These are phyloP conservation scores for Melanotaenia maccullochi DNA, from an alignment of 2,797 vertebrate genomes.

Conservation along the genomic window DNA sequence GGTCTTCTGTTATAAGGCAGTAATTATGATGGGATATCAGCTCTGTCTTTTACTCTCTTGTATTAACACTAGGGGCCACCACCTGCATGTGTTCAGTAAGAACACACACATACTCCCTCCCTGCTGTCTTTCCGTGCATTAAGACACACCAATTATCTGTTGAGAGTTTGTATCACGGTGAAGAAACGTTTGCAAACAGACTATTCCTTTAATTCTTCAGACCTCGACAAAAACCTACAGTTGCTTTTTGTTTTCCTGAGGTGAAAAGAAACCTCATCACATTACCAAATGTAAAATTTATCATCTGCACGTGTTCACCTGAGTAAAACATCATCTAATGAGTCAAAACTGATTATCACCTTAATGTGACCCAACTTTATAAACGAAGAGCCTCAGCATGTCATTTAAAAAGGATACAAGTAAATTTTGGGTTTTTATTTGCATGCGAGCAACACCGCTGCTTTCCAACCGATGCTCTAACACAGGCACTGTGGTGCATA, in stretches of 20 bases:
- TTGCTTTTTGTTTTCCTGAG: slow-evolving; percentile 54
- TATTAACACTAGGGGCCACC: slow-evolving; percentile 48
- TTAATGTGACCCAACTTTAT: slow-evolving; percentile 27
- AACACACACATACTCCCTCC: background rate
- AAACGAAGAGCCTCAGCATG: slow-evolving; percentile 5
- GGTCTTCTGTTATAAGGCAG: slow-evolving; percentile 51
- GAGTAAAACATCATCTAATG: slow-evolving; percentile 38
- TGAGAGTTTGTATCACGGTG: background rate
- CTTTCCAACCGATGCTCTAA: slow-evolving; percentile 1
- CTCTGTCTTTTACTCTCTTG: slow-evolving; percentile 13
- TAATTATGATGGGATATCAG: slow-evolving; percentile 16
- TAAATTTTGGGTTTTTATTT: slow-evolving; percentile 1
- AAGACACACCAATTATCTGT: slow-evolving; percentile 5
- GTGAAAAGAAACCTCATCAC: slow-evolving; percentile 33
- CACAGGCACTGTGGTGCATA: slow-evolving; percentile 20
- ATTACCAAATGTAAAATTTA: slow-evolving; percentile 9
- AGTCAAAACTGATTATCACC: slow-evolving; percentile 30
- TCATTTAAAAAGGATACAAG: slow-evolving; percentile 1
- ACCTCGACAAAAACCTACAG: slow-evolving; percentile 3
- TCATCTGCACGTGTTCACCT: slow-evolving; percentile 36
- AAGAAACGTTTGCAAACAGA: background rate
- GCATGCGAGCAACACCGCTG: background rate
- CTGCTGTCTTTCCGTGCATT: slow-evolving; percentile 2
- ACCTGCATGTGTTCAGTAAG: slow-evolving; percentile 23
- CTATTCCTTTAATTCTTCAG: background rate